Conservation (phyloP, 30 jellyfish, hydroid and myxozoan species). For the Calvadosia cruxmelitensis region DNA sequence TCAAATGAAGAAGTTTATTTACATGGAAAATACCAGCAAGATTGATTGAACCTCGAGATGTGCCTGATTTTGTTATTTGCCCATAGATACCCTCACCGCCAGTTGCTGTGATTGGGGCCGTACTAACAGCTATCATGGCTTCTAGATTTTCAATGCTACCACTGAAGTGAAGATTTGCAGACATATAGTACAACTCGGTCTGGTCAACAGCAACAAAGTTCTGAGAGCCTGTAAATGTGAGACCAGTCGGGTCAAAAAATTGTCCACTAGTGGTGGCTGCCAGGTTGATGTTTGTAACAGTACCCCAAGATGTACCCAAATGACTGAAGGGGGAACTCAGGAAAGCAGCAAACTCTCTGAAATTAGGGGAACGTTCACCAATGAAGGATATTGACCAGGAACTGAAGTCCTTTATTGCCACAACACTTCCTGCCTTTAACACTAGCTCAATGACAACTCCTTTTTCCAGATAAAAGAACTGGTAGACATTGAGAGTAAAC, state of each 20-base stretch:
- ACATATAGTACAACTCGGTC: constrained; percentile 53
- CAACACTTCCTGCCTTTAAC: constrained; percentile 26
- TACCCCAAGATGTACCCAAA: constrained; percentile 20
- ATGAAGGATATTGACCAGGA: constrained; percentile 76
- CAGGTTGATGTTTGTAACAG: constrained; percentile 21
- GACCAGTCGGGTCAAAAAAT: constrained; percentile 56
- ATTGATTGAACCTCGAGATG: constrained; percentile 30
- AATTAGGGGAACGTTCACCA: constrained; percentile 41
- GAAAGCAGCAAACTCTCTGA: constrained; percentile 50
- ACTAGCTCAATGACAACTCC: constrained; percentile 40
- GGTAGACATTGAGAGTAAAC: constrained; percentile 50
- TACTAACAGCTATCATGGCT: constrained; percentile 68
- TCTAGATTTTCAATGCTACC: constrained; percentile 59
- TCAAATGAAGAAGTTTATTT: constrained; percentile 37
- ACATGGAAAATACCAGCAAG: constrained; percentile 63
- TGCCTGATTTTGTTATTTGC: constrained; percentile 41
- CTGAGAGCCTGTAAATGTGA: constrained; percentile 13
- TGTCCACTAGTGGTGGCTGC: constrained; percentile 45
- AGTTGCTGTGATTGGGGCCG: constrained; percentile 23
- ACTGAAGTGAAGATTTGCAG: constrained; percentile 50
- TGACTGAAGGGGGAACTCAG: constrained; percentile 5
- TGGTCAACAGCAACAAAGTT: constrained; percentile 39
- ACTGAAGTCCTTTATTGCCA: constrained; percentile 28
- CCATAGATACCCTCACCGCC: constrained; percentile 71
- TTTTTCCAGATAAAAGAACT: constrained; percentile 47